These are phyloP conservation scores for Hyposoter didymator DNA, from an alignment of 2,888 invertebrate species.

Conservation along the genomic window DNA sequence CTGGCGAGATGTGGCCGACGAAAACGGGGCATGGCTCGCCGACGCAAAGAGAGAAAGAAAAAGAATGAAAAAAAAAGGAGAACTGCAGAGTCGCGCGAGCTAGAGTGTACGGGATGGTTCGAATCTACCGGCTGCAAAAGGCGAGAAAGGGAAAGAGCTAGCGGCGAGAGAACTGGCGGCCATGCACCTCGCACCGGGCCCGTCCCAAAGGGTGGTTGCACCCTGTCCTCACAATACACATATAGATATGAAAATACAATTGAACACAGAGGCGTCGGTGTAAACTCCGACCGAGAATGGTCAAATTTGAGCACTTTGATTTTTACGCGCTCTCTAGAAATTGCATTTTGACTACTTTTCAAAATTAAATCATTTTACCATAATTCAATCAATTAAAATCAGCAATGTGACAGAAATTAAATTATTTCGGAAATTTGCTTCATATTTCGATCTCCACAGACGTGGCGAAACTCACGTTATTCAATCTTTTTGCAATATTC, in stretches of 20 bases:
- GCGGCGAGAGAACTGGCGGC: conserved; percentile 61
- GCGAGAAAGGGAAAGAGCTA: conserved; percentile 35
- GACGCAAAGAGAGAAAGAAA: conserved; percentile 25
- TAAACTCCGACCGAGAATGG: not conserved
- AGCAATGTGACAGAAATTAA: not conserved
- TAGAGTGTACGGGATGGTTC: conserved; percentile 66
- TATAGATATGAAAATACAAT: not conserved
- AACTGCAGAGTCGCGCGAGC: conserved; percentile 66
- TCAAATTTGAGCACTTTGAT: not conserved
- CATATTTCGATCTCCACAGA: not conserved
- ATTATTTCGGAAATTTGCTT: not conserved
- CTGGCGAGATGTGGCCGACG: conserved; percentile 45
- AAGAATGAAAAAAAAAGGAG: conserved; percentile 15
- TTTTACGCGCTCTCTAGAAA: not conserved
- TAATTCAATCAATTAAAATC: not conserved
- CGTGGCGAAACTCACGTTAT: too few species aligned
- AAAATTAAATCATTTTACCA: not conserved
- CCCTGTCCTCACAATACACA: conserved; percentile 42
- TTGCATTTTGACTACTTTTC: not conserved
- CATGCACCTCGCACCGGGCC: conserved; percentile 64
- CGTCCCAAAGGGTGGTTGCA: conserved; percentile 62
- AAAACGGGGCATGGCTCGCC: conserved; percentile 40
- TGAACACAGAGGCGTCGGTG: not conserved
- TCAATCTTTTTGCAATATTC: too few species aligned
- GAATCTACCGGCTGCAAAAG: not conserved